Evolutionary conservation across 1,140 invertebrate species (phyloP).

Genomic region (Drosophila tropicalis): DNA sequence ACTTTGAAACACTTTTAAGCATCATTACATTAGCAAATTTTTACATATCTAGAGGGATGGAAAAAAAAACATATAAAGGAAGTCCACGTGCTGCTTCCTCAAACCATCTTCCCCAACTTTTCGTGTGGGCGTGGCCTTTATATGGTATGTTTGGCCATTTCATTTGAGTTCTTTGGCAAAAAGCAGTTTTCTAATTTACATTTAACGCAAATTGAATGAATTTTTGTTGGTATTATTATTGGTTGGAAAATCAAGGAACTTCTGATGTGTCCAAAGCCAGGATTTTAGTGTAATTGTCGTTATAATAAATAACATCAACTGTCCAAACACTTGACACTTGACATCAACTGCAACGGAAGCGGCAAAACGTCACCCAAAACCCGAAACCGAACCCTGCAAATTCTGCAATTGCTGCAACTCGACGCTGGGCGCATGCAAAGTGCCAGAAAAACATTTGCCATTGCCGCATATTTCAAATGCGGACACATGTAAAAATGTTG

Average conservation of each 20-base stretch:
- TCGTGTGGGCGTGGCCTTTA: not conserved
- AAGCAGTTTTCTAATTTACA: slow-evolving; percentile 69
- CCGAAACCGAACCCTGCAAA: slow-evolving; percentile 12
- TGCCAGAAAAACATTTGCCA: slow-evolving; percentile 70
- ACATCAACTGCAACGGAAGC: slow-evolving; percentile 78
- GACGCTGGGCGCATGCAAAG: slow-evolving; percentile 68
- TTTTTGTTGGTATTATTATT: slow-evolving; percentile 52
- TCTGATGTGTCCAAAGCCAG: slow-evolving; percentile 35
- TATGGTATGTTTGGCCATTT: slow-evolving; percentile 20
- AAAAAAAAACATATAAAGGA: slow-evolving; percentile 17
- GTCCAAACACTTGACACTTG: slow-evolving; percentile 77
- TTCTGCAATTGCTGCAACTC: slow-evolving; percentile 35
- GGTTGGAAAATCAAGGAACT: slow-evolving; percentile 37
- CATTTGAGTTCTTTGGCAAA: slow-evolving; percentile 40
- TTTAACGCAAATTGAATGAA: slow-evolving; percentile 57
- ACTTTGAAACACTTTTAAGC: slow-evolving; percentile 80
- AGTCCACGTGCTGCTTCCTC: slow-evolving; percentile 15
- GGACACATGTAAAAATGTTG: slow-evolving; percentile 80
- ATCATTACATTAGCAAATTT: slow-evolving; percentile 81
- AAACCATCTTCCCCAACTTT: not conserved
- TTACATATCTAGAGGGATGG: slow-evolving; percentile 21
- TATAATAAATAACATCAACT: slow-evolving; percentile 81
- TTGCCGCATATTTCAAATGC: slow-evolving; percentile 75
- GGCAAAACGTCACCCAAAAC: slow-evolving; percentile 32
- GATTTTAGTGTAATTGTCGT: slow-evolving; percentile 70